Evolutionary conservation across 2,888 invertebrate species (phyloP).

Genomic region (Chrysolina oricalcia): DNA sequence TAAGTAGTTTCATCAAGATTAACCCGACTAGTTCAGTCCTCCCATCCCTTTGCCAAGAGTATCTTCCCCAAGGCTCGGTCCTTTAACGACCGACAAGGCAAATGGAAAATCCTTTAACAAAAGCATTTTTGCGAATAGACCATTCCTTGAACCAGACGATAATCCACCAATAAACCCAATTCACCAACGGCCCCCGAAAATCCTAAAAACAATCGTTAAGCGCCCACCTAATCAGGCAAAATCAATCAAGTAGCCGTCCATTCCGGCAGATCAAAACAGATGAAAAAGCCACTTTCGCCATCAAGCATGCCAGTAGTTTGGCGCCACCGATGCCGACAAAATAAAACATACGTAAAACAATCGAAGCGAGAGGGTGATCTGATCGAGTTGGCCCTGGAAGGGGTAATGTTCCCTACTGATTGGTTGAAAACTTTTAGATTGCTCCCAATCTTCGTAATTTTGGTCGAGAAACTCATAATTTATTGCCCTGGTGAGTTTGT

Average conservation of each 20-base stretch:
- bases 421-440: slow-evolving; percentile 71
- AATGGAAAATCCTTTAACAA: background rate
- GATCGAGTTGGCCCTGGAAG: slow-evolving; percentile 53
- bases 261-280: slow-evolving; percentile 55
- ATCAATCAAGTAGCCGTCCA: slow-evolving; percentile 45
- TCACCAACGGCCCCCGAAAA: background rate
- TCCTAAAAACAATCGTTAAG: slow-evolving; percentile 24
- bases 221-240: slow-evolving; percentile 33
- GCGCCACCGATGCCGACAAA: slow-evolving; percentile 62
- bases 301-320: slow-evolving; percentile 41
- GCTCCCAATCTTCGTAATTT: slow-evolving; percentile 70
- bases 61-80: background rate
- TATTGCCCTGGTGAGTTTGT: slow-evolving; percentile 66
- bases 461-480: slow-evolving; percentile 70
- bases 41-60: no score
- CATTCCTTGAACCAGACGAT: background rate
- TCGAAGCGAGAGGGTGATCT: slow-evolving; percentile 61
- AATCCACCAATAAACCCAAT: slow-evolving; percentile 6
- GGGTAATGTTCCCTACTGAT: slow-evolving; percentile 67
- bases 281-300: slow-evolving; percentile 55
- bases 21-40: no score
- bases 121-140: background rate
- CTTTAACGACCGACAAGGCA: background rate
- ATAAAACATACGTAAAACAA: slow-evolving; percentile 66
- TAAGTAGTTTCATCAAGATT: no score